Evolutionary conservation across 1,140 invertebrate species (phyloP).

Genomic region (Himalopsyche phryganea): DNA sequence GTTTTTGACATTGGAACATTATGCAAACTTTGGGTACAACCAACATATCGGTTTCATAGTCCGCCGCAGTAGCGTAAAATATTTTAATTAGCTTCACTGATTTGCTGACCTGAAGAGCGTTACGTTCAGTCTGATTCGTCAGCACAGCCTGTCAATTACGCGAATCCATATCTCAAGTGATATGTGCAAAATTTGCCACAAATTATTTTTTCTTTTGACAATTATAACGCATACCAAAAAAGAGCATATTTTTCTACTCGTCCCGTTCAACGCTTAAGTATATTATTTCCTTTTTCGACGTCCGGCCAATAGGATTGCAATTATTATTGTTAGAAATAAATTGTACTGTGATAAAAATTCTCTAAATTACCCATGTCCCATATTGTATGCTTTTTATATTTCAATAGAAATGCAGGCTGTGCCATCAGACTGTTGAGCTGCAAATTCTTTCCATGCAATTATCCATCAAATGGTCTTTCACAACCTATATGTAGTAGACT

Average conservation of each 20-base stretch:
- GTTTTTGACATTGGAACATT: conserved; percentile 7
- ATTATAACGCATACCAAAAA: too few species aligned
- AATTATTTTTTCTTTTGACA: conserved; percentile 2
- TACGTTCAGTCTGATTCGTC: not conserved
- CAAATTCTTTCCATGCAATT: too few species aligned
- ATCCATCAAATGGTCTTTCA: too few species aligned
- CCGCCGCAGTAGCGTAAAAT: conserved; percentile 14
- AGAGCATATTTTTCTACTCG: conserved; percentile 29
- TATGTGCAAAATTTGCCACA: conserved; percentile 23
- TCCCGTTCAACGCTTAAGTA: not conserved
- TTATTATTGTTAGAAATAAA: conserved; percentile 7
- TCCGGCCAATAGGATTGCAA: conserved; percentile 22
- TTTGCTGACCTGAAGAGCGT: not conserved
- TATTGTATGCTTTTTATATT: conserved; percentile 7
- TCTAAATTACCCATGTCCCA: not conserved
- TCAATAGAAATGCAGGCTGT: not conserved
- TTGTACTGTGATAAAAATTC: conserved; percentile 17
- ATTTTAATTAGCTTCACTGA: conserved; percentile 10
- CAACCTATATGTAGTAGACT: too few species aligned
- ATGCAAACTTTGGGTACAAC: conserved; percentile 26
- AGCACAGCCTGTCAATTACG: conserved; percentile 10
- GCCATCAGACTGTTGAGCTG: not conserved
- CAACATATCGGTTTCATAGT: conserved; percentile 31
- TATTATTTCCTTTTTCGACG: conserved; percentile 11
- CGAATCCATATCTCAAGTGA: conserved; percentile 4